These are phyloP conservation scores for Rhogogaster chlorosoma DNA, from an alignment of 2,888 invertebrate genomes.

Conservation along the genomic window DNA sequence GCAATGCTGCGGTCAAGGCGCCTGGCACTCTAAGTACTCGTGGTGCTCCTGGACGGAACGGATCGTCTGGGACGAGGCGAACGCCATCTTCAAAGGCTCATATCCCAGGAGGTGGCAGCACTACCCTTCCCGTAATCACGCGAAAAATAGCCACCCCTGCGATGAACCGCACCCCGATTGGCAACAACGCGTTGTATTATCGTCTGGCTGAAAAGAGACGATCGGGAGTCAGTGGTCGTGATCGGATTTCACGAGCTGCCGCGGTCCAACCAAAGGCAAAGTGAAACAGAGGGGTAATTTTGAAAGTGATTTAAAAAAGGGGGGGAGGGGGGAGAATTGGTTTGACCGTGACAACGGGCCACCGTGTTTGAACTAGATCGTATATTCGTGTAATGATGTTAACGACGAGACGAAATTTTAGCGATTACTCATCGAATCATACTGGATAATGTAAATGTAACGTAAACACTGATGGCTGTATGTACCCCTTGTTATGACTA, in stretches of 20 bases:
- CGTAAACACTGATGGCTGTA: constrained; percentile 51
- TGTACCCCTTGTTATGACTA: constrained; percentile 60
- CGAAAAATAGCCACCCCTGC: constrained; percentile 33
- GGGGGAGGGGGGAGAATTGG: neutral
- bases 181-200: constrained; percentile 6
- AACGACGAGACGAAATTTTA: neutral
- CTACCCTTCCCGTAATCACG: neutral
- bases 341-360: constrained; percentile 17
- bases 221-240: constrained; percentile 24
- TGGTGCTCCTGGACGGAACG: constrained; percentile 19
- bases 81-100: neutral
- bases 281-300: neutral
- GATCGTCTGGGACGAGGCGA: neutral
- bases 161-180: constrained; percentile 24
- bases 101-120: neutral
- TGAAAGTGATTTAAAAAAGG: neutral
- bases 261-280: constrained; percentile 29
- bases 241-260: constrained; percentile 22
- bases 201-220: constrained; percentile 19
- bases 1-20: constrained; percentile 15
- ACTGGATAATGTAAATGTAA: constrained; percentile 34
- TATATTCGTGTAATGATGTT: neutral
- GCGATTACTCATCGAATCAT: neutral
- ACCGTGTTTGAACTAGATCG: neutral
- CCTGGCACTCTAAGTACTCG: constrained; percentile 16